Conservation (phyloP, 2,888 invertebrate species). For the Ptycholaimellus sp. region DNA sequence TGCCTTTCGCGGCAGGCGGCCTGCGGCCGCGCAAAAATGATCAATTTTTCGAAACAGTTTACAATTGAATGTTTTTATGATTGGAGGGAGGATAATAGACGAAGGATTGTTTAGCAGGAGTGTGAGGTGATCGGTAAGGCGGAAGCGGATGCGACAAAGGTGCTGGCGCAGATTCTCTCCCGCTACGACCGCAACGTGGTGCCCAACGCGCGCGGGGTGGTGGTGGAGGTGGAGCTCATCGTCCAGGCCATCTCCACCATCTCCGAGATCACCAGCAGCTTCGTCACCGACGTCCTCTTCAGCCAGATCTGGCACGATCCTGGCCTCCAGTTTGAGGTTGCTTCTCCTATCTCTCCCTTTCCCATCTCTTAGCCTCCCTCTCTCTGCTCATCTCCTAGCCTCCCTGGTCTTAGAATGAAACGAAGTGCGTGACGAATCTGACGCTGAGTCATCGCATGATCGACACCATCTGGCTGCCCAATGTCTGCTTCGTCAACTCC, state of each 20-base stretch:
- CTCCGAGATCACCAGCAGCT: conserved; percentile 4
- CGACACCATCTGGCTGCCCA: conserved; percentile 9
- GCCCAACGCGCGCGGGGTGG: conserved; percentile 5
- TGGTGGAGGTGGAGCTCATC: conserved; percentile 6
- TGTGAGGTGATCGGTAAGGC: too few relatives aligned
- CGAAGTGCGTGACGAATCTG: conserved; percentile 19
- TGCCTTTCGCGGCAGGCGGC: too few relatives aligned
- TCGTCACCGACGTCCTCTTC: conserved; percentile 6
- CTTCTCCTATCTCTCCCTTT: too few relatives aligned
- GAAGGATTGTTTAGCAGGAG: too few relatives aligned
- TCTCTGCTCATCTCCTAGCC: too few relatives aligned
- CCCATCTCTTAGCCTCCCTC: too few relatives aligned
- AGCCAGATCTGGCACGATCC: conserved; percentile 8
- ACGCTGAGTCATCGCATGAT: conserved; percentile 16
- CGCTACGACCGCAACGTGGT: conserved; percentile 6
- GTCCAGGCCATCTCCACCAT: conserved; percentile 6
- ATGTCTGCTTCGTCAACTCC: conserved; percentile 8
- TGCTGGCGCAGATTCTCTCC: background rate
- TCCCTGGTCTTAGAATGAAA: too few relatives aligned
- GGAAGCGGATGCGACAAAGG: background rate
- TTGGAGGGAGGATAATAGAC: too few relatives aligned
- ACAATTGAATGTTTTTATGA: too few relatives aligned
- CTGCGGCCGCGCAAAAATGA: too few relatives aligned
- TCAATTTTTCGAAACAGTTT: too few relatives aligned
- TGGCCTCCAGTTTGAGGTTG: conserved; percentile 3